Conservation (phyloP, 2,797 vertebrate species). For the Craterocephalus amniculus region DNA sequence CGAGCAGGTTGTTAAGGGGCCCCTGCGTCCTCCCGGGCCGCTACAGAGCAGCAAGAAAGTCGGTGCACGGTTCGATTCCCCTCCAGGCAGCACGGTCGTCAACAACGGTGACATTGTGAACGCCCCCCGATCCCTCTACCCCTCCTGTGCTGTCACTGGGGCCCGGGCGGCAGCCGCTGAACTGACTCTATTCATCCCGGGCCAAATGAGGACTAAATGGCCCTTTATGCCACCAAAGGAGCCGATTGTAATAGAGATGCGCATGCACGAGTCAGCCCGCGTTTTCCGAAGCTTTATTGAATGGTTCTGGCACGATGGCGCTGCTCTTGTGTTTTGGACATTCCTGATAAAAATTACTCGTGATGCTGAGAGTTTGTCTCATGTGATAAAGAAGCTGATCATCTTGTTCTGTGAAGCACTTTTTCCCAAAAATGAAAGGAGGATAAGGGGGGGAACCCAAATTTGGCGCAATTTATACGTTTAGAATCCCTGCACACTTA, state of each 20-base stretch:
- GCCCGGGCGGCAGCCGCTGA: conserved; percentile 88
- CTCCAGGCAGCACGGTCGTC: conserved; percentile 80
- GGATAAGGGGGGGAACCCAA: neutral
- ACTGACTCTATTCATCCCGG: conserved; percentile 79
- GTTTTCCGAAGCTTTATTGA: conserved; percentile 63
- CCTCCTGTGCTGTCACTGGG: conserved; percentile 83
- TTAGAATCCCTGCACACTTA: neutral
- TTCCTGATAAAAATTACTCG: conserved; percentile 47
- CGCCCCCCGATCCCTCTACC: conserved; percentile 69
- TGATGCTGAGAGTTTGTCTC: conserved; percentile 16
- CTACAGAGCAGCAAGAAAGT: conserved; percentile 89
- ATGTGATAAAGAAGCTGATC: neutral
- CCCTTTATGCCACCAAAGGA: conserved; percentile 77
- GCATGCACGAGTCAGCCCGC: conserved; percentile 57
- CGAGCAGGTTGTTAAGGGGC: conserved; percentile 86
- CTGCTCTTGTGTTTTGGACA: conserved; percentile 49
- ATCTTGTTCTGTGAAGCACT: neutral
- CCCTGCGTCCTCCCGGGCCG: conserved; percentile 81
- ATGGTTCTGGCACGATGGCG: conserved; percentile 47
- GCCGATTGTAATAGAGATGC: conserved; percentile 72
- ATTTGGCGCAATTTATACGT: neutral
- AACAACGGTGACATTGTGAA: conserved; percentile 94
- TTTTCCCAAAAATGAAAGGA: neutral
- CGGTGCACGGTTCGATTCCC: conserved; percentile 83
- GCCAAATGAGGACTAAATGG: conserved; percentile 81